Evolutionary conservation across 2,888 invertebrate species (phyloP), one percentile per base, ranked within the genome.

Genomic region (Heliconius sara): DNA sequence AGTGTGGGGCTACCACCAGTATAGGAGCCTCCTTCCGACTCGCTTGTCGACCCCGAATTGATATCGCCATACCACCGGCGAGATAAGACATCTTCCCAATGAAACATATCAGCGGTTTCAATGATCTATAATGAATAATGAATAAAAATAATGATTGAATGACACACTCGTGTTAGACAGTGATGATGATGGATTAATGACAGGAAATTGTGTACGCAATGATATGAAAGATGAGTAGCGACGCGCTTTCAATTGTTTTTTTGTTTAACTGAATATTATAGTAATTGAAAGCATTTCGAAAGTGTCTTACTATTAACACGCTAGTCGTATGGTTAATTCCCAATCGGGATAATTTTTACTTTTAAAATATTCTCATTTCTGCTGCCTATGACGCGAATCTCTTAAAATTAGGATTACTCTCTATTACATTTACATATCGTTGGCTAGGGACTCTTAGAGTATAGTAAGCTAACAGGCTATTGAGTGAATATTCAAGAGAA

Each of bases 1-100:
- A 98, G 92, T 99, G 99, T 6, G 99, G 98, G 1, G 98, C 98
- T 76, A 97, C 96, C 78, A 98, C 97, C 82, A 98, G 95, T 84
- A 99, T 97, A 25, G 98, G 98, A 10, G 98, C 98, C 90, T 98
- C 98, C 80, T 95, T 91, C 74, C 97, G 95, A 81, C 96, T 95
- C 81, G 97, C 98, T 89, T 97, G 97, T 84, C 96, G 96, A 30
- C 98, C 98, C 83, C 97, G 96, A 79, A 98, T 96, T 72, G 96
- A 96, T 88, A 98, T 96, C 85, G 96, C 96, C 97, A 97, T 97
- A 66, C 97, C 97, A 67, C 97, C 97, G 30, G 97, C 97, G 85
- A 96, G 95, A 92, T 97, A 97, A 66, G 97, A 97, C 92, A 96
- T 95, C 91, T 96, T 96, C 84, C 97, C 97, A 92, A 97, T 95